Base-by-base conservation (phyloP, 2,113 vertebrate genomes). In the Grammatotria lemairii region DNA sequence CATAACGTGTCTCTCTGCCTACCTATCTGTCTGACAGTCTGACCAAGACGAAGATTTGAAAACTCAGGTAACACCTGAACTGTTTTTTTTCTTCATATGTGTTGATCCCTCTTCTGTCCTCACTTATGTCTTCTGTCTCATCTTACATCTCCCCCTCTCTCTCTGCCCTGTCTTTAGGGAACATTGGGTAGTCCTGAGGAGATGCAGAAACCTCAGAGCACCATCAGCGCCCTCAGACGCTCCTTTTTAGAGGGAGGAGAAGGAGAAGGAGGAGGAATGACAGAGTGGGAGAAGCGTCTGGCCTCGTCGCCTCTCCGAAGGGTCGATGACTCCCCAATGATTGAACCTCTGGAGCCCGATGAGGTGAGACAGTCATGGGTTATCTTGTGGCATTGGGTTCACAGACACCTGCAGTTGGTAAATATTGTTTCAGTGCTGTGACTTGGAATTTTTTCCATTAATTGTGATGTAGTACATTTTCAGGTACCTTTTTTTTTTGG, bases 261-360 rank as follows among this genome's bases (percentile, higher is more conserved):
- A 2, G 73, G 17, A 78, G 80, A 95, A 89, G 97, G 96, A 21
- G 91, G 42, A 21, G 78, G 23, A 4, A 92, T 96, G 33, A 98
- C 97, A 1, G 99, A 99, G 93, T 99, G 99, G 99, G 98, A 99
- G 55, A 98, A 97, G 95, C 97, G 99, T 53, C 96, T 99, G 17
- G 98, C 98, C 68, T 97, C 97, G 16, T 99, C 98, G 80, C 98
- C 98, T 0, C 96, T 99, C 33, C 96, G 98, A 21, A 96, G 97
- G 87, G 95, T 97, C n/a, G 98, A 99, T 14, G 98, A 99, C 1
- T 96, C 97, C 1, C 99, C 98, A 8, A 99, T 99, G 99, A 99
- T 99, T 49, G 98, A 99, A 93, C 99, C 99, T 3, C 97, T 99
- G 88, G 97, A 98, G 58, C 97, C 96, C 47, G 98, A 99, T 42